These are phyloP conservation scores for Ceratotherium simum DNA, from an alignment of 2,113 vertebrate genomes.

Conservation along the genomic window DNA sequence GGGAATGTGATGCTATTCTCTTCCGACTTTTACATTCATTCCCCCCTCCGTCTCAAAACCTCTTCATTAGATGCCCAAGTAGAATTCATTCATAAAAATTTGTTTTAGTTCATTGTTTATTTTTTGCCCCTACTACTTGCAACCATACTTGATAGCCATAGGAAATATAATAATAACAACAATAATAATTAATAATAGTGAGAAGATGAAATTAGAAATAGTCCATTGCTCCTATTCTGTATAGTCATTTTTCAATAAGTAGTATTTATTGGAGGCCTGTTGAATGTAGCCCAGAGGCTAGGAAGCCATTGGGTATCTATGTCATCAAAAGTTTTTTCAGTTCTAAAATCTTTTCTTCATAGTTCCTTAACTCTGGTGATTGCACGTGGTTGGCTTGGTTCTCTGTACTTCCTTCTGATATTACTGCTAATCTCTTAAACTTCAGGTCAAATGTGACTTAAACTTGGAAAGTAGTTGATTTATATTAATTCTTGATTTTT, in stretches of 20 bases:
- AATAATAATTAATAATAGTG: too few relatives aligned
- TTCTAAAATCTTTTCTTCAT: not conserved
- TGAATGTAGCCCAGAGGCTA: not conserved
- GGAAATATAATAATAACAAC: not conserved
- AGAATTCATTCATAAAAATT: not conserved
- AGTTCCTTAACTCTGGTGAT: not conserved
- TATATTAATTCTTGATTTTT: not conserved
- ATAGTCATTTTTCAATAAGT: not conserved
- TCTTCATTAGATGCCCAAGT: not conserved
- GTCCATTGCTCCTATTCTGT: not conserved
- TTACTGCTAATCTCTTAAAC: not conserved
- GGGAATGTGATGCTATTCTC: fast-evolving
- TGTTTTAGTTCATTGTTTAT: not conserved
- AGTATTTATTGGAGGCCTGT: not conserved
- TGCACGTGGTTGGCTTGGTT: not conserved
- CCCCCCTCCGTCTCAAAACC: not conserved
- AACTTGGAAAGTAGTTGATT: not conserved
- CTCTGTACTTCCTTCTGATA: not conserved
- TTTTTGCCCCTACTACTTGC: not conserved
- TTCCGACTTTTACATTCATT: not conserved
- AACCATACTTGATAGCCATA: not conserved
- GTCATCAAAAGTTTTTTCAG: not conserved
- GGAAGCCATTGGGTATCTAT: not conserved
- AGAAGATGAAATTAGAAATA: not conserved
- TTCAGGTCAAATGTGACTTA: not conserved